A percentile compares a stretch with the other conserved stretches of the same genome.
phyloP scores from a whole-genome alignment of 2,113 vertebrate genomes.

The Urocitellus parryii region DNA sequence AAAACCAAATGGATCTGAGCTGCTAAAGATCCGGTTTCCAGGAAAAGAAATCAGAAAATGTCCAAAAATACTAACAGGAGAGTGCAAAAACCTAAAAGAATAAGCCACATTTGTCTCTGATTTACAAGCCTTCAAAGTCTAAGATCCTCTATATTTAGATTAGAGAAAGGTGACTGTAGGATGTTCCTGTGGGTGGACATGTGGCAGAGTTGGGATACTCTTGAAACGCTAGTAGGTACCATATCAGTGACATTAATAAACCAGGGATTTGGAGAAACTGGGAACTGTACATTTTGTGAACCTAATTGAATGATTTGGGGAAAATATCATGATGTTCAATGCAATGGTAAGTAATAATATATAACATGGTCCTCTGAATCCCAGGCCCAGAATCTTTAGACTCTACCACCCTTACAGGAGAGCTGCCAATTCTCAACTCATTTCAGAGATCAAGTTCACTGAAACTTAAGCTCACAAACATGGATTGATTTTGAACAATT shows the following conservation, averaged over 20 bases:
- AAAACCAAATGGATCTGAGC: conserved; percentile 25
- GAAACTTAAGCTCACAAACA: conserved; percentile 1
- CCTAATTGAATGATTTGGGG: neutral
- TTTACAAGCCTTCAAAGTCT: conserved; percentile 36
- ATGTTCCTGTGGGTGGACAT: neutral
- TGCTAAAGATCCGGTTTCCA: neutral
- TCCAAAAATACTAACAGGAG: neutral
- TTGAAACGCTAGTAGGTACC: neutral
- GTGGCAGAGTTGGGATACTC: neutral
- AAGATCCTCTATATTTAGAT: neutral
- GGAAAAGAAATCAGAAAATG: conserved; percentile 15
- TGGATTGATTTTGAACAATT: neutral
- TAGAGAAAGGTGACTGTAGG: neutral
- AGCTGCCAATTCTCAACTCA: neutral
- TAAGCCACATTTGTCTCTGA: neutral
- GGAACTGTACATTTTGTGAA: neutral
- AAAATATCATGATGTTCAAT: neutral
- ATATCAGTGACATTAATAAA: neutral
- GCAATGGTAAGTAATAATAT: neutral
- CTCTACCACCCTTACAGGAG: neutral
- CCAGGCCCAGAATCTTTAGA: neutral
- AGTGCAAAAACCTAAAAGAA: neutral
- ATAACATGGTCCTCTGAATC: neutral
- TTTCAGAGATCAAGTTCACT: neutral
- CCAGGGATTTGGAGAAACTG: neutral